Conservation (phyloP, 2,888 invertebrate species). For the Marronus borbonicus region DNA sequence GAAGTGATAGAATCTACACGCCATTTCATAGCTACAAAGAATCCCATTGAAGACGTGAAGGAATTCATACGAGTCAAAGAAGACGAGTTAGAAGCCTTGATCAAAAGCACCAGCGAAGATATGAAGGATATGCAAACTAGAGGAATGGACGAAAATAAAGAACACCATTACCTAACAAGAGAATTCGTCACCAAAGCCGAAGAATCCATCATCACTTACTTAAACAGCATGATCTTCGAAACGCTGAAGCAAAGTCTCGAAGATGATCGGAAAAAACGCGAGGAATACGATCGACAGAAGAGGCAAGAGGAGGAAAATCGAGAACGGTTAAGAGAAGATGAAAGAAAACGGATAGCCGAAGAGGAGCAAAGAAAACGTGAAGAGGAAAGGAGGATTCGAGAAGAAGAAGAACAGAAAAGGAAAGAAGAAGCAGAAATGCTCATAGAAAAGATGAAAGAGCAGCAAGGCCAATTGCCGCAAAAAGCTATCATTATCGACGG, state of each 20-base stretch:
- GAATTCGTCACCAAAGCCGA: conserved; percentile 12
- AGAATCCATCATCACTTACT: conserved; percentile 19
- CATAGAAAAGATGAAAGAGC: conserved; percentile 18
- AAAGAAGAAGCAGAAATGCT: conserved; percentile 29
- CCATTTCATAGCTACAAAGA: conserved; percentile 38
- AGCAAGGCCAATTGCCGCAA: not conserved
- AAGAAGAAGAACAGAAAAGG: conserved; percentile 31
- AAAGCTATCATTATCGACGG: not conserved
- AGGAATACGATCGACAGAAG: conserved; percentile 24
- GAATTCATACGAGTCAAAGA: conserved; percentile 40
- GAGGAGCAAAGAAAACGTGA: conserved; percentile 15
- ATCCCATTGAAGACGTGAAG: conserved; percentile 49
- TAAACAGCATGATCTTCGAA: conserved; percentile 7
- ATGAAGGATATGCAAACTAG: conserved; percentile 13
- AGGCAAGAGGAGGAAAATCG: conserved; percentile 13
- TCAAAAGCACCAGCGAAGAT: conserved; percentile 19
- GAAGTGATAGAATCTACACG: conserved; percentile 32
- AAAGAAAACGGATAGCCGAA: conserved; percentile 17
- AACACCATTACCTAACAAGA: conserved; percentile 33
- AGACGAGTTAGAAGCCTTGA: conserved; percentile 37
- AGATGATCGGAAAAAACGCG: conserved; percentile 18
- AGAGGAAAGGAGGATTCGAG: conserved; percentile 18
- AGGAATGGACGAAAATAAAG: conserved; percentile 11
- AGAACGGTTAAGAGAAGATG: not conserved
- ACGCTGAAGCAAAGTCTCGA: conserved; percentile 15